Conservation (phyloP, 2,797 vertebrate genomes). For the Meriones psammophilus region DNA sequence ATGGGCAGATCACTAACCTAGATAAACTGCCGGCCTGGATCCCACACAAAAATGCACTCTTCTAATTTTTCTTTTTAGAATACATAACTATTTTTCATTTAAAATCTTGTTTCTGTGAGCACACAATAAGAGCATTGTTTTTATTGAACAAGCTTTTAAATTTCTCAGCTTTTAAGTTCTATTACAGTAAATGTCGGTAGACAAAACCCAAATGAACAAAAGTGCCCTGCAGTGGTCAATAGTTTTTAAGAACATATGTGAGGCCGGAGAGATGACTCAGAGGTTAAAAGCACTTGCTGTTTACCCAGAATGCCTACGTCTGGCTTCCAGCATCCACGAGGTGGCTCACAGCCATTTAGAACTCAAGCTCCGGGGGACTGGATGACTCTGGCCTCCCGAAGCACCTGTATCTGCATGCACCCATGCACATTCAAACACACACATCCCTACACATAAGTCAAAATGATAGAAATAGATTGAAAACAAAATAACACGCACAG, state of each 20-base stretch:
- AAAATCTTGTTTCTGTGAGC: not conserved
- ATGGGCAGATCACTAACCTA: not conserved
- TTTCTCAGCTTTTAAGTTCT: conserved; percentile 35
- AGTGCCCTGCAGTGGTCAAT: not conserved
- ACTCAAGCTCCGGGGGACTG: not conserved
- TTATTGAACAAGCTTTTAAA: not conserved
- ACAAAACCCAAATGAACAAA: conserved; percentile 12
- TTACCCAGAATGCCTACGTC: not conserved
- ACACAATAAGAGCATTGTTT: not conserved
- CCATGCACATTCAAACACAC: not conserved
- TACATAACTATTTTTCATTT: not conserved
- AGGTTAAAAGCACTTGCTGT: not conserved
- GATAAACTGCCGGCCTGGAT: not conserved
- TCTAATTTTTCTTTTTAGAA: conserved; percentile 10
- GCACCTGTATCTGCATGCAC: not conserved
- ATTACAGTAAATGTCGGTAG: not conserved
- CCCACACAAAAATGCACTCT: not conserved
- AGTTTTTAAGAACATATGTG: not conserved
- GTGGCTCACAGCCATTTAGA: not conserved
- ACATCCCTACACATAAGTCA: not conserved
- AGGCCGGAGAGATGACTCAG: not conserved
- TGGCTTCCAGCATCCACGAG: not conserved
- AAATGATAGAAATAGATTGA: not conserved
- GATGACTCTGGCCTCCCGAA: not conserved
- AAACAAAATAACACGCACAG: not conserved